Evolutionary conservation across 2,888 invertebrate genomes (phyloP).

Genomic region (Polymixis lichenea): DNA sequence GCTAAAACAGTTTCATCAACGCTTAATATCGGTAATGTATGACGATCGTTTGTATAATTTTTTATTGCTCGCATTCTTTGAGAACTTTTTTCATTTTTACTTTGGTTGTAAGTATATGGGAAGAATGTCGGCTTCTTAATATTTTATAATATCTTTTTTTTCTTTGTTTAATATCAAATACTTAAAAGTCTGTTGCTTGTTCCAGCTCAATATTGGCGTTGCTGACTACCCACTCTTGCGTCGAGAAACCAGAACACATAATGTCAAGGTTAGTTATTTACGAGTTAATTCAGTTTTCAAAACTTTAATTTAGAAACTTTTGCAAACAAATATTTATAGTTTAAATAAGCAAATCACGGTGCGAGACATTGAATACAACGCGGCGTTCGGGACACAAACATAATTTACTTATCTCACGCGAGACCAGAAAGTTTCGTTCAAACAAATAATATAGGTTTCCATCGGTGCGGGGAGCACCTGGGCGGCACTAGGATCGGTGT

Average conservation of each 20-base stretch:
- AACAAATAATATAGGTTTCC: constrained; percentile 90
- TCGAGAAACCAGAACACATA: constrained; percentile 10
- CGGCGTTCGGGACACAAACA: constrained; percentile 84
- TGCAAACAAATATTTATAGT: constrained; percentile 66
- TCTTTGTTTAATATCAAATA: constrained; percentile 38
- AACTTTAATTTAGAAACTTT: constrained; percentile 48
- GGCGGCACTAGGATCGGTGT: constrained; percentile 89
- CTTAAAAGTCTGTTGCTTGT: not conserved
- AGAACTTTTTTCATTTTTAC: constrained; percentile 67
- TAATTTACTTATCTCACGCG: constrained; percentile 89
- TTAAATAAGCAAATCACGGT: constrained; percentile 72
- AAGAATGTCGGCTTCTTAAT: constrained; percentile 32
- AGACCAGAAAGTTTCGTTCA: constrained; percentile 89
- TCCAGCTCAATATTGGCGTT: not conserved
- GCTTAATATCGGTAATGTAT: constrained; percentile 79
- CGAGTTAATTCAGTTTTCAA: constrained; percentile 41
- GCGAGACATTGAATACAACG: constrained; percentile 83
- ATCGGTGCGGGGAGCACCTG: constrained; percentile 87
- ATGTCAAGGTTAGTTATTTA: constrained; percentile 29
- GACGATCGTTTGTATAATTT: constrained; percentile 75
- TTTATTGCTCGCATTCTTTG: constrained; percentile 71
- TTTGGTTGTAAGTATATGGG: constrained; percentile 58
- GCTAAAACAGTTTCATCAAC: constrained; percentile 77
- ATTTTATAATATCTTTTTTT: constrained; percentile 49
- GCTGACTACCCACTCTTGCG: not conserved